Conservation (phyloP, 2,113 vertebrate genomes). For the Tretioscincus oriximinensis region DNA sequence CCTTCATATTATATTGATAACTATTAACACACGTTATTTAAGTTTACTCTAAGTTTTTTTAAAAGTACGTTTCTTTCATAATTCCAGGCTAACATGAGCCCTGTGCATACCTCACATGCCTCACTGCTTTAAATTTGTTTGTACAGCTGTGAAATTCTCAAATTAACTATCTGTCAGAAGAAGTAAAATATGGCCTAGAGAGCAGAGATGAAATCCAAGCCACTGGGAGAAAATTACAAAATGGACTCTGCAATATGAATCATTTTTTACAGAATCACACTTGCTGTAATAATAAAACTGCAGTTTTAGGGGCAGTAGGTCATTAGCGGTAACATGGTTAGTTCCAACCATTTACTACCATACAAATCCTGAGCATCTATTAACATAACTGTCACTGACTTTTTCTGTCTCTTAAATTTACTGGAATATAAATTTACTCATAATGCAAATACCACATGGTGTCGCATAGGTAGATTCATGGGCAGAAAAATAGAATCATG, state of each 20-base stretch:
- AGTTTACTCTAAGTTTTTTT: constrained; percentile 40
- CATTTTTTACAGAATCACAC: constrained; percentile 24
- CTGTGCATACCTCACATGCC: constrained; percentile 27
- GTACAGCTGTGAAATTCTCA: constrained; percentile 59
- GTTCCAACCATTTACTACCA: constrained; percentile 38
- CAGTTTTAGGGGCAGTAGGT: constrained; percentile 37
- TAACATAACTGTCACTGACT: constrained; percentile 35
- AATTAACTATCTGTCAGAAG: constrained; percentile 64
- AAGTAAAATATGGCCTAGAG: constrained; percentile 59
- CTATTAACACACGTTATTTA: constrained; percentile 43
- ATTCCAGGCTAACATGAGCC: constrained; percentile 33
- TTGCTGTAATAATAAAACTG: constrained; percentile 47
- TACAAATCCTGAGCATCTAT: constrained; percentile 40
- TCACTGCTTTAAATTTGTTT: constrained; percentile 59
- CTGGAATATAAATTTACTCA: constrained; percentile 18
- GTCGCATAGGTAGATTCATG: constrained; percentile 7
- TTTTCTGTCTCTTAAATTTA: constrained; percentile 22
- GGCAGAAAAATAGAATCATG: constrained; percentile 10
- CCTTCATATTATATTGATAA: constrained; percentile 34
- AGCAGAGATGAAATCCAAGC: constrained; percentile 53
- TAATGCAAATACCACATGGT: constrained; percentile 23
- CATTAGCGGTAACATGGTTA: constrained; percentile 43
- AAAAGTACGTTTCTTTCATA: constrained; percentile 35
- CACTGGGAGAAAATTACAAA: constrained; percentile 56
- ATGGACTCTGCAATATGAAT: constrained; percentile 44